phyloP scores from a whole-genome alignment of 2,888 invertebrate genomes.

The Cecidostiba fungosa region DNA sequence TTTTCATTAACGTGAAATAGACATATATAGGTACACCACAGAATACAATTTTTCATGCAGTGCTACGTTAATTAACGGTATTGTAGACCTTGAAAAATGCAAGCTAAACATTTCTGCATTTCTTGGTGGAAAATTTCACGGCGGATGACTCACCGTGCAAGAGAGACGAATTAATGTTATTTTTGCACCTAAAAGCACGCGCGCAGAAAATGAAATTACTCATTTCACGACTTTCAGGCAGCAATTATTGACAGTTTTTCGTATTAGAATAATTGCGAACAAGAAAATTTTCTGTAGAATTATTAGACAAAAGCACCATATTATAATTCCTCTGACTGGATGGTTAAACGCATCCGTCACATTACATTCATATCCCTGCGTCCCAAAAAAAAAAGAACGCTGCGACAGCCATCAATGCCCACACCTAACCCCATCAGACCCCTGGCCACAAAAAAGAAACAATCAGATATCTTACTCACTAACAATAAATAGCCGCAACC shows the following conservation, averaged over 20 bases:
- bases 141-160: neutral
- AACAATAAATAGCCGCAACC: neutral
- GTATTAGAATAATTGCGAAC: neutral
- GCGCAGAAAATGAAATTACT: slow-evolving; percentile 10
- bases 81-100: neutral
- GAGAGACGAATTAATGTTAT: slow-evolving; percentile 10
- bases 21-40: too few species aligned
- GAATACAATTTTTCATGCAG: neutral
- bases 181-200: neutral
- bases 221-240: neutral
- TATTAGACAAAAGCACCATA: too few species aligned
- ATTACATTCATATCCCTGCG: neutral
- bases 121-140: slow-evolving; percentile 9
- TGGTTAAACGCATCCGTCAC: neutral
- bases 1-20: too few species aligned
- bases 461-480: neutral
- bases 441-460: neutral
- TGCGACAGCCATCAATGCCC: neutral
- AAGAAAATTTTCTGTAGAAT: too few species aligned
- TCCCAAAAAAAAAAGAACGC: neutral
- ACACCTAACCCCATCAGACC: neutral
- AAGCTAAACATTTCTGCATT: slow-evolving; percentile 13
- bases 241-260: neutral
- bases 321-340: too few species aligned
- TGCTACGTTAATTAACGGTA: slow-evolving; percentile 9